A percentile compares a stretch with the other conserved stretches of the same genome.
Evolutionary conservation across 1,140 invertebrate species (phyloP).

Genomic region (Diorhabda carinulata): DNA sequence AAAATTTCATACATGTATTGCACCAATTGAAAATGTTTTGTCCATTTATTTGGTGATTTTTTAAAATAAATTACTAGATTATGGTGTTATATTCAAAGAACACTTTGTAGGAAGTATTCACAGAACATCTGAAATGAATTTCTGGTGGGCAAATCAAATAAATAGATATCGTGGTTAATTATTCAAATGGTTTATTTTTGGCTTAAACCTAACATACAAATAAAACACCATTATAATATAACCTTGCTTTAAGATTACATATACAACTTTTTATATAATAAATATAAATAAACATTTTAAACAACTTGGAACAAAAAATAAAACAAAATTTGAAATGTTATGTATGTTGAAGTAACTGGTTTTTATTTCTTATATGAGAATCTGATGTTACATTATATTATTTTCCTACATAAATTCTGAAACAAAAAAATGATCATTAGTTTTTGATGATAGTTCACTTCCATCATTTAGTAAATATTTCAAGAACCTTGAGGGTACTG

Average conservation of each 20-base stretch:
- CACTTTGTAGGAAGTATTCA: too few relatives aligned
- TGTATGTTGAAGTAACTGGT: constrained; percentile 10
- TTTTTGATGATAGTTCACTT: too few relatives aligned
- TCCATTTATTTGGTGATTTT: too few relatives aligned
- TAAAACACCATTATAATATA: constrained; percentile 24
- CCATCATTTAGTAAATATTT: too few relatives aligned
- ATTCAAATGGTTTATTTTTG: constrained; percentile 18
- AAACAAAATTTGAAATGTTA: constrained; percentile 10
- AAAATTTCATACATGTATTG: too few relatives aligned
- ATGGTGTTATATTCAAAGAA: too few relatives aligned
- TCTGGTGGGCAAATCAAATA: too few relatives aligned
- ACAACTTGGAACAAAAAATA: constrained; percentile 25
- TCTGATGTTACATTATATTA: constrained; percentile 6
- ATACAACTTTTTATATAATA: constrained; percentile 33
- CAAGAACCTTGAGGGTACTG: too few relatives aligned
- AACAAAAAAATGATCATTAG: background rate
- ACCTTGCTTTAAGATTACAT: constrained; percentile 27
- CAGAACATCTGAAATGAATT: too few relatives aligned
- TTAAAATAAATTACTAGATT: too few relatives aligned
- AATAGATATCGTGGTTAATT: background rate
- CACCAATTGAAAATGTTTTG: too few relatives aligned
- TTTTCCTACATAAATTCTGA: background rate
- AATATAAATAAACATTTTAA: constrained; percentile 24
- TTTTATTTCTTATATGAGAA: constrained; percentile 8
- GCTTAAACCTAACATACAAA: constrained; percentile 22